These are phyloP conservation scores for Aplodontia rufa DNA, from an alignment of 2,113 vertebrate species.

Conservation along the genomic window DNA sequence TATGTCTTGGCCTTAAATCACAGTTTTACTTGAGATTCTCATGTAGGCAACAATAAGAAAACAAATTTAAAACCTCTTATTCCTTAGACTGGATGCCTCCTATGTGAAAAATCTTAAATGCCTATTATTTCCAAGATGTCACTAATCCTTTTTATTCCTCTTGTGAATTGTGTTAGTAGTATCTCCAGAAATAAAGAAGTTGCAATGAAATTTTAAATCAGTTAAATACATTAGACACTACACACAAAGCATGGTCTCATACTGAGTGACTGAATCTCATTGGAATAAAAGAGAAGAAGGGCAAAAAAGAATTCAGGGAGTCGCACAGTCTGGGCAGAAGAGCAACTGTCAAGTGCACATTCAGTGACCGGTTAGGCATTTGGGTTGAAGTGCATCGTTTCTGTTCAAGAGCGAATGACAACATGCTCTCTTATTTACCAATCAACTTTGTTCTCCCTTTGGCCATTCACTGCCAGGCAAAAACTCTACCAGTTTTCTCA, in stretches of 20 bases:
- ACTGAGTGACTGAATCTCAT: neutral
- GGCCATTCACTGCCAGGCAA: neutral
- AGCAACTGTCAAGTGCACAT: neutral
- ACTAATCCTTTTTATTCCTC: neutral
- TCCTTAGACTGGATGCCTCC: neutral
- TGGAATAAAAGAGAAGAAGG: neutral
- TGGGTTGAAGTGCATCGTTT: neutral
- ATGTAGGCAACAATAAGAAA: neutral
- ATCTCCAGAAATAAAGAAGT: neutral
- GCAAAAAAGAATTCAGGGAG: neutral
- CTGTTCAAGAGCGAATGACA: conserved; percentile 28
- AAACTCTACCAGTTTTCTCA: conserved; percentile 47
- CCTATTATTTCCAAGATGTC: neutral
- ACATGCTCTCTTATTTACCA: neutral
- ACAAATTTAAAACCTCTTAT: neutral
- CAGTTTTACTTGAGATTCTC: neutral
- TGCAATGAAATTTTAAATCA: neutral
- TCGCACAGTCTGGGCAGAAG: neutral
- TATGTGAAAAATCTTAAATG: neutral
- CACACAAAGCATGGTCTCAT: neutral
- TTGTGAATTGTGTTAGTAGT: neutral
- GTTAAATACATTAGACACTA: neutral
- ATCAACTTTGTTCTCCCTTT: neutral
- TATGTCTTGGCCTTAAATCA: neutral
- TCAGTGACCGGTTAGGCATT: neutral